These are phyloP conservation scores for Patella pellucida DNA, from an alignment of 2,888 invertebrate genomes.

Conservation along the genomic window DNA sequence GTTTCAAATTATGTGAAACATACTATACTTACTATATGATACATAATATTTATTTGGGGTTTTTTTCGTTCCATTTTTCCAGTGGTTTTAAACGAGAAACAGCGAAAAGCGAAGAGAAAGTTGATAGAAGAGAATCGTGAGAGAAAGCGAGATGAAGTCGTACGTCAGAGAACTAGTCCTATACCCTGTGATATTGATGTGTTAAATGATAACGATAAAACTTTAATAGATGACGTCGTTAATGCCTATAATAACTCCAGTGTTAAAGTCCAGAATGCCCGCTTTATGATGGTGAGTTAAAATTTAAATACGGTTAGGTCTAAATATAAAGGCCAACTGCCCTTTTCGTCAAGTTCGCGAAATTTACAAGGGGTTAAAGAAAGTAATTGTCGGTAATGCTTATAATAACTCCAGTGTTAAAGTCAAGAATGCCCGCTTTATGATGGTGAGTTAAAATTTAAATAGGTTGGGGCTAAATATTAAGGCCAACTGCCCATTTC, in stretches of 20 bases:
- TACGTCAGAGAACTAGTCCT: conserved; percentile 30
- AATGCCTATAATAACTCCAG: conserved; percentile 60
- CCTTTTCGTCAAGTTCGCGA: no score
- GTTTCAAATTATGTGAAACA: no score
- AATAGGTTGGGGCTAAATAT: no score
- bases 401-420: conserved; percentile 59
- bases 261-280: conserved; percentile 36
- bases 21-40: no score
- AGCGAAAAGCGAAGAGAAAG: conserved; percentile 70
- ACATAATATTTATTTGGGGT: not conserved
- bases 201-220: conserved; percentile 55
- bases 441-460: conserved; percentile 37
- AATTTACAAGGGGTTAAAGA: no score
- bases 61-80: conserved; percentile 30
- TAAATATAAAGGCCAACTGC: no score
- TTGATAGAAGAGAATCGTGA: conserved; percentile 71
- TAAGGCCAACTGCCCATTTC: no score
- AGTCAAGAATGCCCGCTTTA: conserved; percentile 24
- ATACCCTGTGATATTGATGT: conserved; percentile 40
- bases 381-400: conserved; percentile 32
- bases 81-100: conserved; percentile 72
- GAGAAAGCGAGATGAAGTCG: conserved; percentile 49
- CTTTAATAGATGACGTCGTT: conserved; percentile 56
- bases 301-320: no score
- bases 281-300: conserved; percentile 37